Base-by-base conservation (phyloP, 2,888 invertebrate species). In the Machimus atricapillus region DNA sequence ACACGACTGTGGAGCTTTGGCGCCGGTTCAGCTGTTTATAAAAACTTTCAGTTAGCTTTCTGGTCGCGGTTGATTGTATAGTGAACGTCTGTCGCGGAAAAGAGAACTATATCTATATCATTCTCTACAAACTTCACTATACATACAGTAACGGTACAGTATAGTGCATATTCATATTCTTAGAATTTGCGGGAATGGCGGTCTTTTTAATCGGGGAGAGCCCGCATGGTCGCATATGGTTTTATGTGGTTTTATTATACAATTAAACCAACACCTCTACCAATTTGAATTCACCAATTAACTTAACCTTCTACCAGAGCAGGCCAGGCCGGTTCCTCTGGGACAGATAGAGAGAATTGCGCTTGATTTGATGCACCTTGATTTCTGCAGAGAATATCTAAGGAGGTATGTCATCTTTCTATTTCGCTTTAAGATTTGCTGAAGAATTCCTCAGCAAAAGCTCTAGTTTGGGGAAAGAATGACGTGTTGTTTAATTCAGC, bases 1-100 rank as follows among this genome's bases (percentile, higher is more conserved):
- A 58, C 73, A 73, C 85, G 74, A 74, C 85, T 85, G 82, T 58
- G 19, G 19, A 82, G 79, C 82, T 82, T 31, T 37, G n/a, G 31
- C 19, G 58, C 82, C 79, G 56, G 56, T 27, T 82, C 16, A 14
- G 9, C 34, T 27, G 58, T 82, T 82, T 82, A 82, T 58, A 82
- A 82, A 82, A 82, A 56, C 37, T 82, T 58, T 82, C 58, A 3
- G 16, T 16, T 23, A 31, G 79, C 79, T 79, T 79, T 23, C 52
- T 7, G 9, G 12, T 43, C 14, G 27, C n/a, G 14, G 23, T 46
- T 58, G 16, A 2, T 0, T 23, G 19, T 23, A 56, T 16, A 56
- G 19, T 43, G 43, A 6, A 52, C 14, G n/a, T 3, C 52, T 52
- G n/a, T 52, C 52, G n/a, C n/a, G 16, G 52, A 16, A n/a, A 52